phyloP scores from a whole-genome alignment of 2,113 vertebrate species.

The Sakesphorus luctuosus region DNA sequence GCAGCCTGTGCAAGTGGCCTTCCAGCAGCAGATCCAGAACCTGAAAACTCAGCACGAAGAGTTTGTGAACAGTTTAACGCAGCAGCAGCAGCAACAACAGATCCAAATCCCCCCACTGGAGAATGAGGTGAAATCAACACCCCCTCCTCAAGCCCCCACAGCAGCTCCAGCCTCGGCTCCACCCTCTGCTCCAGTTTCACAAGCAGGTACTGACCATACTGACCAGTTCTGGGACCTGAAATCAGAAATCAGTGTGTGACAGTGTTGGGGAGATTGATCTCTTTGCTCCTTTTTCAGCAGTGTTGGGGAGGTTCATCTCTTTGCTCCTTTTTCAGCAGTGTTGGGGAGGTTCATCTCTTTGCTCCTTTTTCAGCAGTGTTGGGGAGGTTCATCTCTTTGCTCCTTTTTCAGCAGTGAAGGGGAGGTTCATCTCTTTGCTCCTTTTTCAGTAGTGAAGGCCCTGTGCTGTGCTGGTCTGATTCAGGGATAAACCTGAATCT shows the following conservation, averaged over 20 bases:
- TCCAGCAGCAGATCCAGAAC: conserved; percentile 95
- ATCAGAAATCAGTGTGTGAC: neutral
- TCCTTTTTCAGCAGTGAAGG: too few species aligned
- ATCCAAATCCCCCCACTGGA: conserved; percentile 74
- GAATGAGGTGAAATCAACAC: conserved; percentile 73
- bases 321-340: fast-evolving
- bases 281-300: neutral
- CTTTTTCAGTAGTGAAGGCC: neutral
- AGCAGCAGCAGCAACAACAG: conserved; percentile 73
- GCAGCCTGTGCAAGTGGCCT: conserved; percentile 92
- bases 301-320: fast-evolving
- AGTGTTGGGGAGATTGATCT: neutral
- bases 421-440: fast-evolving
- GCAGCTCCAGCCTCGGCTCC: conserved; percentile 67
- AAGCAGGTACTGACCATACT: conserved; percentile 69
- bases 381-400: too few species aligned
- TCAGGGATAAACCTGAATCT: neutral
- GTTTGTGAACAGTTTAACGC: conserved; percentile 87
- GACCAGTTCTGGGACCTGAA: neutral
- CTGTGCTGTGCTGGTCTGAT: neutral
- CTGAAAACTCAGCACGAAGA: conserved; percentile 94
- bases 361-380: fast-evolving
- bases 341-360: too few species aligned
- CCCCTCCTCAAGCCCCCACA: conserved; percentile 59
- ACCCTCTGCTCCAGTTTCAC: conserved; percentile 62